phyloP scores from a whole-genome alignment of 2,113 vertebrate species.

The Lycaon pictus region DNA sequence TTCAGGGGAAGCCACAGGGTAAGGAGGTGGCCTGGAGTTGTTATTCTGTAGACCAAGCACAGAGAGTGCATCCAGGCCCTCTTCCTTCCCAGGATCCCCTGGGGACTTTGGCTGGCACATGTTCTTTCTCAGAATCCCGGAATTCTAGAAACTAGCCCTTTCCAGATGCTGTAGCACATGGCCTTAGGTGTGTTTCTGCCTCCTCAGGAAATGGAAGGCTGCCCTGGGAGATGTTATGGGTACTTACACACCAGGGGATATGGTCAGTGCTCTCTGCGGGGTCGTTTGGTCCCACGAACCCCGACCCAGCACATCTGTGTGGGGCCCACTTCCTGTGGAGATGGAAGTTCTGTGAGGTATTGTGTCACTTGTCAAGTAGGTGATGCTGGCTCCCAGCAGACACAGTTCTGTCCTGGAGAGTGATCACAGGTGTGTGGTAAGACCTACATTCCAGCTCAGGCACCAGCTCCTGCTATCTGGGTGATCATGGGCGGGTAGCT shows the following conservation, averaged over 20 bases:
- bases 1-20: neutral
- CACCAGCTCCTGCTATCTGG: neutral
- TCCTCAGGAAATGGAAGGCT: neutral
- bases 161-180: neutral
- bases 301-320: too few species aligned
- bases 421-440: neutral
- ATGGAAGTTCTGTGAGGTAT: neutral
- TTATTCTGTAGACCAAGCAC: neutral
- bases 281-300: neutral
- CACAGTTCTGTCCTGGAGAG: neutral
- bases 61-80: neutral
- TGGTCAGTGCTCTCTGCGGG: too few species aligned
- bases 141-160: neutral
- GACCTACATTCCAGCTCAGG: neutral
- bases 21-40: neutral
- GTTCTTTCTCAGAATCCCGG: neutral
- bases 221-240: neutral
- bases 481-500: neutral
- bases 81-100: neutral
- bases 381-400: neutral
- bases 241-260: neutral
- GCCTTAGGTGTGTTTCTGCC: neutral
- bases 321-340: neutral
- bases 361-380: neutral
- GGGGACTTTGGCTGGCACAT: neutral